phyloP scores from a whole-genome alignment of 2,888 invertebrate species.

The Acrobeloides nanus region DNA sequence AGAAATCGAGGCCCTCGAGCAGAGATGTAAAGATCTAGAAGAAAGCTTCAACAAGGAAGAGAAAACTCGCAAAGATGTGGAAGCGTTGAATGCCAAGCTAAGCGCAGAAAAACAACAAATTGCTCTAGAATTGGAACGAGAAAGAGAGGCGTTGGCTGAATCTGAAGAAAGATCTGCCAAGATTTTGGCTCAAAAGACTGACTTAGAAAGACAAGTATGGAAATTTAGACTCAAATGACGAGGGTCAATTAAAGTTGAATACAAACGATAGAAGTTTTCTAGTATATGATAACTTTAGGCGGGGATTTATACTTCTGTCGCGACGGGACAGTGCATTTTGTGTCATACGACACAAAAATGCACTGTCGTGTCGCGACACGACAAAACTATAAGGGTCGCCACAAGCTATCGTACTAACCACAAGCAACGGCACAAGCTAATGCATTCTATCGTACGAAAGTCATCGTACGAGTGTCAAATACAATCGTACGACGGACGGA shows the following conservation, averaged over 20 bases:
- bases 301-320: neutral
- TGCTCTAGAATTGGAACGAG: constrained; percentile 78
- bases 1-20: constrained; percentile 66
- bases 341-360: no score
- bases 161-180: constrained; percentile 87
- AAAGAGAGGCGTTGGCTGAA: constrained; percentile 83
- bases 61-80: constrained; percentile 91
- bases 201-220: constrained; percentile 83
- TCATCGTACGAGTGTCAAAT: no score
- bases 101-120: constrained; percentile 77
- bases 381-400: no score
- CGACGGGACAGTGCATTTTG: no score
- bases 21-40: constrained; percentile 86
- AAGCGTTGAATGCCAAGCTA: constrained; percentile 60
- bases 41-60: constrained; percentile 93
- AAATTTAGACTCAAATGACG: neutral
- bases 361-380: no score
- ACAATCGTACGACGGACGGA: no score
- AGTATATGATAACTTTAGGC: no score
- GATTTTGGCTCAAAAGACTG: constrained; percentile 87
- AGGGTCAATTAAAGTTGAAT: neutral
- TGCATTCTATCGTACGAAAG: no score
- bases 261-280: no score
- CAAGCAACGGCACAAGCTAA: no score
- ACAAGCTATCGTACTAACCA: no score